These are phyloP conservation scores for Urophycis tenuis DNA, from an alignment of 2,797 vertebrate genomes.

Conservation along the genomic window DNA sequence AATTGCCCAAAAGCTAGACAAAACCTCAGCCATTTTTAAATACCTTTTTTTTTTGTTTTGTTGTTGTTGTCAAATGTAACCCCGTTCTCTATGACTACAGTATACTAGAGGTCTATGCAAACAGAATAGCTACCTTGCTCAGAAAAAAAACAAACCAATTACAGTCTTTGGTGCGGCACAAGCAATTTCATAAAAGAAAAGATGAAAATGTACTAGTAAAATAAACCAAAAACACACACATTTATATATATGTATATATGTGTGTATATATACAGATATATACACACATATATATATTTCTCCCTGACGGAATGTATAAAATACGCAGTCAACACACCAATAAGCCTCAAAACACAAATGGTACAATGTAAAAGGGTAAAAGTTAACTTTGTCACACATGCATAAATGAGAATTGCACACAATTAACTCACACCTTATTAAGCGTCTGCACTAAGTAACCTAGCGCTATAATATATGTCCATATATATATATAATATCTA, in stretches of 20 bases:
- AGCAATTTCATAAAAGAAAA: slow-evolving; percentile 89
- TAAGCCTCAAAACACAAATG: slow-evolving; percentile 81
- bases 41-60: slow-evolving; percentile 56
- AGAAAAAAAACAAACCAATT: slow-evolving; percentile 85
- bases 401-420: slow-evolving; percentile 99
- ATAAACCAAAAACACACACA: slow-evolving; percentile 58
- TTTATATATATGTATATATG: slow-evolving; percentile 45
- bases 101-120: slow-evolving; percentile 95
- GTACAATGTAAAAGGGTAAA: slow-evolving; percentile 80
- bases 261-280: slow-evolving; percentile 56
- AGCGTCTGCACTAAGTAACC: slow-evolving; percentile 98
- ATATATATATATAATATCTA: slow-evolving; percentile 66
- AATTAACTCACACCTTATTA: slow-evolving; percentile 97
- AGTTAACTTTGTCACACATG: slow-evolving; percentile 91
- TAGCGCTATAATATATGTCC: slow-evolving; percentile 80
- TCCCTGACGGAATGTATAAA: slow-evolving; percentile 99
- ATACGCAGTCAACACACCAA: slow-evolving; percentile 89
- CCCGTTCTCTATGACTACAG: slow-evolving; percentile 86
- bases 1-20: slow-evolving; percentile 98
- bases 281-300: slow-evolving; percentile 58
- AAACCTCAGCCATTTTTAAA: slow-evolving; percentile 81
- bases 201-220: slow-evolving; percentile 67
- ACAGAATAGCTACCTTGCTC: slow-evolving; percentile 96
- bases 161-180: slow-evolving; percentile 99
- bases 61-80: slow-evolving; percentile 63